A percentile compares a stretch with the other conserved stretches of the same genome.
phyloP scores from a whole-genome alignment of 2,797 vertebrate species.

The Enteromius afrohamiltoni region DNA sequence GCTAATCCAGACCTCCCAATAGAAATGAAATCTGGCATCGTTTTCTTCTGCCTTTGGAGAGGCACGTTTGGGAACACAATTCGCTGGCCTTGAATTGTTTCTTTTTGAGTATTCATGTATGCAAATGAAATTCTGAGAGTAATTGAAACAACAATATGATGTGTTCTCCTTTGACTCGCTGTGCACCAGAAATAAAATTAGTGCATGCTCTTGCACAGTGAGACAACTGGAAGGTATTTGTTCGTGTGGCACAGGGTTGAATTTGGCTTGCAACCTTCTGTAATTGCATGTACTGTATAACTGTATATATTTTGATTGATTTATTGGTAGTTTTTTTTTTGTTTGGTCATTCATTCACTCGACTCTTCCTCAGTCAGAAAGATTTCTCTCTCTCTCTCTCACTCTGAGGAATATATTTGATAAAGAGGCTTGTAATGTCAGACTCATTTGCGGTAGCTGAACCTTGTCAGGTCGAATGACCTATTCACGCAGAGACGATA shows the following conservation, averaged over 20 bases:
- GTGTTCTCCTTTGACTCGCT: background rate
- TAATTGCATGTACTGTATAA: background rate
- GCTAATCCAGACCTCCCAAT: conserved; percentile 48
- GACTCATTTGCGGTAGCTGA: background rate
- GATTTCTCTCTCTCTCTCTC: background rate
- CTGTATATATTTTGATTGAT: background rate
- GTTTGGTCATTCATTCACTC: background rate
- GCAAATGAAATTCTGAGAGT: conserved; percentile 9
- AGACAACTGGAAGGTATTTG: background rate
- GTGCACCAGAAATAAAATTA: background rate
- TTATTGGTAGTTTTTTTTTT: background rate
- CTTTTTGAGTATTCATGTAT: conserved; percentile 36
- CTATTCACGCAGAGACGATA: background rate
- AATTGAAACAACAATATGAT: conserved; percentile 22
- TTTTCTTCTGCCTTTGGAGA: conserved; percentile 3
- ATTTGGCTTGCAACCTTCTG: background rate
- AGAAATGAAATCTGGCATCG: conserved; percentile 5
- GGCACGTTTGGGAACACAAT: background rate
- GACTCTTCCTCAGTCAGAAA: background rate
- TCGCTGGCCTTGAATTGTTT: background rate
- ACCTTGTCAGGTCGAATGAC: conserved; percentile 5
- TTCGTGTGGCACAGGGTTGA: background rate
- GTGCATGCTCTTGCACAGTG: background rate
- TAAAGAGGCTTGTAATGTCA: conserved; percentile 12
- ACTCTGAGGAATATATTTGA: conserved; percentile 6